Evolutionary conservation across 2,888 invertebrate species (phyloP).

Genomic region (Mythimna albipuncta): DNA sequence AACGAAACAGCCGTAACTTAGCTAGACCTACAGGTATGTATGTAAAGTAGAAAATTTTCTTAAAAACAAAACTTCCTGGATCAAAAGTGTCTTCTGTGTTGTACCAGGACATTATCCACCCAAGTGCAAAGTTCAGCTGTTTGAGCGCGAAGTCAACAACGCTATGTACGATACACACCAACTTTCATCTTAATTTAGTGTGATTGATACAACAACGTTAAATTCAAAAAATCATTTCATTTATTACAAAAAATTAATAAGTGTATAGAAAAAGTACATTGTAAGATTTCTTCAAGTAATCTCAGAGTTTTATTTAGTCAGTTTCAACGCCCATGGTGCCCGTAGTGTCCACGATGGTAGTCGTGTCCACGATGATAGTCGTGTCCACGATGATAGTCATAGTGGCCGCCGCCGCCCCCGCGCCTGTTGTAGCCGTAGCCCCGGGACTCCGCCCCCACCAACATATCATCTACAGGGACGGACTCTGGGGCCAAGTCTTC

Average conservation of each 20-base stretch:
- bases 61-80: too few relatives aligned
- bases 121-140: too few relatives aligned
- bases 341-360: not conserved
- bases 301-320: not conserved
- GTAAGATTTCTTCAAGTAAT: not conserved
- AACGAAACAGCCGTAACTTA: too few relatives aligned
- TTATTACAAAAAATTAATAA: conserved; percentile 5
- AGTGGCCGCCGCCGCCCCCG: not conserved
- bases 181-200: too few relatives aligned
- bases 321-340: conserved; percentile 23
- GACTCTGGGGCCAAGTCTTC: not conserved
- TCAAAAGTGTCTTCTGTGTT: too few relatives aligned
- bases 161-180: too few relatives aligned
- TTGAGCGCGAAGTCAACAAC: too few relatives aligned
- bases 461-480: conserved; percentile 3
- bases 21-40: too few relatives aligned
- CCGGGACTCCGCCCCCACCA: conserved; percentile 42
- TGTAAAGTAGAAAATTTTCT: too few relatives aligned
- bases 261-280: too few relatives aligned
- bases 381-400: not conserved
- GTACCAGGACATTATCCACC: too few relatives aligned
- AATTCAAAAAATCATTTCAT: not conserved
- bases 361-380: not conserved
- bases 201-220: not conserved
- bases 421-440: conserved; percentile 18